Conservation (phyloP, 2,888 invertebrate species). For the Drosophila basisetae region DNA sequence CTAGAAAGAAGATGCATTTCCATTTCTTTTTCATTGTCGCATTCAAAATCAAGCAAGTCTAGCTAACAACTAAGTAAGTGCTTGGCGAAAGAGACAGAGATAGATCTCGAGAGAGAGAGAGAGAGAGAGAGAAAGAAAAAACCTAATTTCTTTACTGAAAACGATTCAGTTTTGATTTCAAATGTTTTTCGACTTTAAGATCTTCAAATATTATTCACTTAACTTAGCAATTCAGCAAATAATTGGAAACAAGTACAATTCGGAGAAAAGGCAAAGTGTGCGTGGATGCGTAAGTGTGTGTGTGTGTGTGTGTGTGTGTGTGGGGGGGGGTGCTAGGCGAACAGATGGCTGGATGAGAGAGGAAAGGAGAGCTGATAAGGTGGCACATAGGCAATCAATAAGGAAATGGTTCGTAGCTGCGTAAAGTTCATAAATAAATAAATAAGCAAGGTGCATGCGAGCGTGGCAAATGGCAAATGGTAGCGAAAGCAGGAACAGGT, state of each 20-base stretch:
- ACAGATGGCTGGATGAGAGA: too few relatives aligned
- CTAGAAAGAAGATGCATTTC: neutral
- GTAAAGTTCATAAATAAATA: conserved; percentile 60
- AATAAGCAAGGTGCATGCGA: conserved; percentile 48
- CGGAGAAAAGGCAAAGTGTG: neutral
- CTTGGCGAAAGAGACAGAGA: neutral
- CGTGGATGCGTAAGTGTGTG: neutral
- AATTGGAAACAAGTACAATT: neutral
- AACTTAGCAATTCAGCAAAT: neutral
- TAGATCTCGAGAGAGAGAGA: neutral
- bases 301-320: neutral
- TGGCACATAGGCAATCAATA: conserved; percentile 62
- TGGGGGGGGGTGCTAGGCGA: neutral
- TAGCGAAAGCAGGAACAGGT: conserved; percentile 9
- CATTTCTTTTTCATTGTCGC: neutral
- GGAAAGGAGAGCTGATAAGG: conserved; percentile 26
- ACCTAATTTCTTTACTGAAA: neutral
- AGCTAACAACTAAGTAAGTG: neutral
- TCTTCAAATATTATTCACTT: neutral
- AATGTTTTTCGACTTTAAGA: neutral
- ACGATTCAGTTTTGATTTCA: neutral
- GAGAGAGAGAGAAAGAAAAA: neutral
- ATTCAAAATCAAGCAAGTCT: neutral
- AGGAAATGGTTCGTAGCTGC: conserved; percentile 40
- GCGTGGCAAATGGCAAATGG: conserved; percentile 23